Conservation (phyloP, 1,140 invertebrate species). For the Acyrthosiphon pisum region DNA sequence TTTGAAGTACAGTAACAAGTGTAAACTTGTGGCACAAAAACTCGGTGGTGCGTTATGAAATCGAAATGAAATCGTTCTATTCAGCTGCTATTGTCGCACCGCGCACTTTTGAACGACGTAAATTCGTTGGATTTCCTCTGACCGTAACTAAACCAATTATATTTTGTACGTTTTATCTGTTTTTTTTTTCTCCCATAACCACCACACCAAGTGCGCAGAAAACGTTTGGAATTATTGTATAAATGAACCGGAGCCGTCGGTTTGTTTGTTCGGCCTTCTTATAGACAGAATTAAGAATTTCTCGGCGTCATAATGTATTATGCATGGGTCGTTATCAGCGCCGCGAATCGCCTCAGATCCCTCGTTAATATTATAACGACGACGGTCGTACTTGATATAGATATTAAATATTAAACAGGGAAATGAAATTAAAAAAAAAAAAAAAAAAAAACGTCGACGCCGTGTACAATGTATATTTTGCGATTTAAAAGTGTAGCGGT, state of each 20-base stretch:
- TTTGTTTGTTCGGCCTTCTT: neutral
- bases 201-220: neutral
- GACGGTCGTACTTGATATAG: neutral
- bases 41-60: neutral
- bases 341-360: neutral
- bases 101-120: neutral
- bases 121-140: neutral
- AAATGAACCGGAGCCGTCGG: neutral
- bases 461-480: neutral
- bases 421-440: neutral
- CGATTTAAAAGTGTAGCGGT: neutral
- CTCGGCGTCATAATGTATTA: neutral
- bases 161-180: neutral
- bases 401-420: neutral
- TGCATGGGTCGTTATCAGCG: neutral
- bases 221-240: neutral
- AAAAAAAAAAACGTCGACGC: neutral
- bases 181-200: neutral
- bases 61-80: neutral
- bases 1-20: neutral
- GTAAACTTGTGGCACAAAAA: neutral
- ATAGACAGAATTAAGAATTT: neutral
- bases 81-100: neutral
- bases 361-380: neutral
- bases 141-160: neutral